Evolutionary conservation across 35 echinoderm and acorn worm species (phyloP), one percentile per base, ranked within the genome.

Genomic region (Heliocidaris erythrogramma): DNA sequence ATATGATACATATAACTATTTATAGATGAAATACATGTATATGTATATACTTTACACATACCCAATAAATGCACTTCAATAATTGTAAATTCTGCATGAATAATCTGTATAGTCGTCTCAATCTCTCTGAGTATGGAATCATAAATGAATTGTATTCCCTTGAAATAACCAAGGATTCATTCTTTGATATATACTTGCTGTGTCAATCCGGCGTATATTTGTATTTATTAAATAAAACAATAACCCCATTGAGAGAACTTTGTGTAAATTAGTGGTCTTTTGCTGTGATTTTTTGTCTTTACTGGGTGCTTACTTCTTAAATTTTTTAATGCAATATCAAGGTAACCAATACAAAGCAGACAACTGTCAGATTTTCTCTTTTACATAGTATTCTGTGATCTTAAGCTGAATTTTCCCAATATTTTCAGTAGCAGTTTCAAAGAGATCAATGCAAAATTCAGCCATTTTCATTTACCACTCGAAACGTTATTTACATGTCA

Each of bases 221-320:
- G 65, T 78, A 78, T 78, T 78, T 78, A 78, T 78, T 78, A 78
- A 78, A 78, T 78, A 78, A 78, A 78, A 78, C 21, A 78, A 78
- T 27, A 27, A 78, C 65, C 65, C 65, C 18, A 27, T 27, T 78
- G 65, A 78, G 35, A 42, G 7, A 24, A 78, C 27, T n/a, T 78
- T 78, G 65, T 27, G 65, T 78, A 5, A 24, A 71, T 71, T 71
- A n/a, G 61, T 78, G 0, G 52, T 56, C 52, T 56, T 56, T 56
- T 56, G 52, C 14, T 42, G 35, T 42, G 35, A 42, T 42, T 42
- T 42, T 42, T 42, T 11, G 5, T 56, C 14, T 56, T 12, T 2
- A 56, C 52, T 13, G 52, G 52, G 52, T 56, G 52, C 10, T 56
- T 56, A 11, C 13, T 53, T 53, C 13, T 53, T 13, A 53, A 53